These are phyloP conservation scores for Habropoda laboriosa DNA, from an alignment of 1,140 invertebrate species.

Conservation along the genomic window DNA sequence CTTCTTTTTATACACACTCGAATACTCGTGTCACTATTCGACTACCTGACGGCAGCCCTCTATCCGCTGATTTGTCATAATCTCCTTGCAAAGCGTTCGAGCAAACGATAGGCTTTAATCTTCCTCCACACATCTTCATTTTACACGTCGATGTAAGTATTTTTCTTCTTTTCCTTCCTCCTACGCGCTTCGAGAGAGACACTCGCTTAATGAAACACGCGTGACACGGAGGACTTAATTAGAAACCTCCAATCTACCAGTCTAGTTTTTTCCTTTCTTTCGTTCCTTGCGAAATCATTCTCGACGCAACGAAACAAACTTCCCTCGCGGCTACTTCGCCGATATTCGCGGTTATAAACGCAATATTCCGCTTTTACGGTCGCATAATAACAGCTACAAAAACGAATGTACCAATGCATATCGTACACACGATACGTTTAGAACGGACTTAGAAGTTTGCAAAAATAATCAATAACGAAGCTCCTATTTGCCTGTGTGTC, in stretches of 20 bases:
- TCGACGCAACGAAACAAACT: neutral
- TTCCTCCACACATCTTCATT: neutral
- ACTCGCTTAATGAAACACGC: neutral
- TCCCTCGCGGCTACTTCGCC: neutral
- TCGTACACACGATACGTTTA: too few species aligned
- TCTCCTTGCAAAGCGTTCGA: slow-evolving; percentile 26
- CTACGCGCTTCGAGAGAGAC: too few species aligned
- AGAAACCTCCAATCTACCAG: too few species aligned
- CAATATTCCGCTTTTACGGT: slow-evolving; percentile 26
- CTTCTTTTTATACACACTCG: slow-evolving; percentile 37
- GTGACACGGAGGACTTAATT: neutral
- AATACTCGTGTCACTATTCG: slow-evolving; percentile 23
- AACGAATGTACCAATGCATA: too few species aligned
- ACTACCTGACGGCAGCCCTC: neutral
- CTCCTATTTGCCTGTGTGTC: too few species aligned
- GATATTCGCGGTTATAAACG: slow-evolving; percentile 11
- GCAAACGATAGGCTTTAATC: slow-evolving; percentile 31
- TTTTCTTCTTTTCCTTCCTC: neutral
- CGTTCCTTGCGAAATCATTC: too few species aligned
- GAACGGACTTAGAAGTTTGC: neutral
- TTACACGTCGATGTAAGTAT: neutral
- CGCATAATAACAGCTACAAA: neutral
- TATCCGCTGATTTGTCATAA: slow-evolving; percentile 23
- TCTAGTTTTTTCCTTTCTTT: too few species aligned
- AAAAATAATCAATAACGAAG: neutral